Evolutionary conservation across 1,140 invertebrate species (phyloP).

Genomic region (Megalonaias nervosa): DNA sequence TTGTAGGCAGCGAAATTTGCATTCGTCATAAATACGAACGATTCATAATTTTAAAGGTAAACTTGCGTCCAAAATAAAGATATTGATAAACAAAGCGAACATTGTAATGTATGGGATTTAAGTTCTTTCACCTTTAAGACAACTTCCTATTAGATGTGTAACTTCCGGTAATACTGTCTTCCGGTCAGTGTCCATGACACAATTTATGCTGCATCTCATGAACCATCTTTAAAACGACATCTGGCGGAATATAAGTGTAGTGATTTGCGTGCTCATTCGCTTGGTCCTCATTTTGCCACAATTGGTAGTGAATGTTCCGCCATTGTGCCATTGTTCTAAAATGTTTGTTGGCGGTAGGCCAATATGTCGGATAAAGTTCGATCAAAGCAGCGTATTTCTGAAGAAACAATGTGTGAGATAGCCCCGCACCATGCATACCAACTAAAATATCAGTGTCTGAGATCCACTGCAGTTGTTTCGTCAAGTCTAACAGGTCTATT

Average conservation of each 20-base stretch:
- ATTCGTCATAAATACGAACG: too few species aligned
- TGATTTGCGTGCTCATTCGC: constrained; percentile 47
- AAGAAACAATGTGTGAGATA: constrained; percentile 93
- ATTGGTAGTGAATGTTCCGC: constrained; percentile 58
- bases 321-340: constrained; percentile 64
- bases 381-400: constrained; percentile 95
- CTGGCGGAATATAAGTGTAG: constrained; percentile 35
- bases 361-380: constrained; percentile 82
- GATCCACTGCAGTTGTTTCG: constrained; percentile 42
- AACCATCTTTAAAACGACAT: constrained; percentile 7
- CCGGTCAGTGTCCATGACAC: neutral
- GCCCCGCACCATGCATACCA: constrained; percentile 95
- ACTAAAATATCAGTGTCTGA: constrained; percentile 91
- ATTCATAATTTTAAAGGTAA: too few species aligned
- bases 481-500: constrained; percentile 49
- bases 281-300: constrained; percentile 57
- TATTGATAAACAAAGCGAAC: too few species aligned
- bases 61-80: too few species aligned
- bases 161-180: neutral
- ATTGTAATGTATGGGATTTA: too few species aligned
- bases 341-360: constrained; percentile 51
- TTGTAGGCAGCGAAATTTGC: too few species aligned
- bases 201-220: constrained; percentile 12
- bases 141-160: too few species aligned
- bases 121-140: too few species aligned